Evolutionary conservation across 2,888 invertebrate species (phyloP).

Genomic region (Xylophagus ater): DNA sequence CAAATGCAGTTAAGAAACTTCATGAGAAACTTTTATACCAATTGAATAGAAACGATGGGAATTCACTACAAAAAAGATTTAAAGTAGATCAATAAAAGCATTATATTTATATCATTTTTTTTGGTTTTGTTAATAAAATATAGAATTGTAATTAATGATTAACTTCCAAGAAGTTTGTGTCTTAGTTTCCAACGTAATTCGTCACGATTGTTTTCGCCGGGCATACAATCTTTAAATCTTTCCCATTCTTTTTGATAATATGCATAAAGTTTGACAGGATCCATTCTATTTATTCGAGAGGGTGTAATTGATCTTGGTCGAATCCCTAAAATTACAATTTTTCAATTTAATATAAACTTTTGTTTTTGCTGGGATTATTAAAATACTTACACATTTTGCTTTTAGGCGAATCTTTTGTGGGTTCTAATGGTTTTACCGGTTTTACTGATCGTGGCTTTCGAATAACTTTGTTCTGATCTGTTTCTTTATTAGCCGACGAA

Average conservation of each 20-base stretch:
- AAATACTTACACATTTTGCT: slow-evolving; percentile 21
- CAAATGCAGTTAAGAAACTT: slow-evolving; percentile 70
- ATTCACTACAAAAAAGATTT: slow-evolving; percentile 41
- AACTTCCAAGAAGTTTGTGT: slow-evolving; percentile 56
- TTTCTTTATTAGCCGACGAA: no score
- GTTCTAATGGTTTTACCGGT: background rate
- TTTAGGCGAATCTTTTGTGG: slow-evolving; percentile 3
- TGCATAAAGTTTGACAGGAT: slow-evolving; percentile 67
- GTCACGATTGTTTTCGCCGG: slow-evolving; percentile 57
- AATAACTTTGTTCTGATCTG: no score
- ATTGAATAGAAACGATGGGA: slow-evolving; percentile 49
- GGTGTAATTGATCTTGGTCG: slow-evolving; percentile 12
- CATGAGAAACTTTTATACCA: slow-evolving; percentile 66
- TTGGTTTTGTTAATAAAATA: background rate
- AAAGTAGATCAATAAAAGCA: slow-evolving; percentile 49
- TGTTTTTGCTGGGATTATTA: background rate
- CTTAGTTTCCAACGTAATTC: slow-evolving; percentile 59
- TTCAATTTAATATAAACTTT: background rate
- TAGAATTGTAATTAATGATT: background rate
- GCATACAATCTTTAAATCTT: slow-evolving; percentile 54
- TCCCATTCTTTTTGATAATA: slow-evolving; percentile 65
- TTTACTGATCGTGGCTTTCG: slow-evolving; percentile 1
- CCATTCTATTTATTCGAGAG: slow-evolving; percentile 42
- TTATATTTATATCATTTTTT: background rate
- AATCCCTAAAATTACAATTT: slow-evolving; percentile 15